These are phyloP conservation scores for Lagocephalus sceleratus DNA, from an alignment of 2,797 vertebrate species.

Conservation along the genomic window DNA sequence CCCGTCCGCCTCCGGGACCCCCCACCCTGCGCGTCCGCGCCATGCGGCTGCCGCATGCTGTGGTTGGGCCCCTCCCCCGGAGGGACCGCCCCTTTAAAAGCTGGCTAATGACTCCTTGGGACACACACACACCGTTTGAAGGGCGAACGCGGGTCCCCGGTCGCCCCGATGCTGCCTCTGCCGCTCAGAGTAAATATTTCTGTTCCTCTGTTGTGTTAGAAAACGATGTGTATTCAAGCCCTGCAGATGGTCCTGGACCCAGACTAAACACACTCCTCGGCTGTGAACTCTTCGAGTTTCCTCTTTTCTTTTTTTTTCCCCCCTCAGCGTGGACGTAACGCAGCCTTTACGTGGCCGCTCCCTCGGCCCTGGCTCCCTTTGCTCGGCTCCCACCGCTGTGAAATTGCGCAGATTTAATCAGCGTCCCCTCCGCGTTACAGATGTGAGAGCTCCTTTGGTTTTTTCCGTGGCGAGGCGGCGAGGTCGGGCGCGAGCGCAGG, in stretches of 20 bases:
- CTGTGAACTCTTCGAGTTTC: slow-evolving; percentile 9
- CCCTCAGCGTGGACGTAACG: slow-evolving; percentile 33
- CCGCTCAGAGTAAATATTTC: slow-evolving; percentile 55
- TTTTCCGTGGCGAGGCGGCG: neutral
- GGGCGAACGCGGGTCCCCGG: slow-evolving; percentile 6
- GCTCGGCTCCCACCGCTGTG: slow-evolving; percentile 44
- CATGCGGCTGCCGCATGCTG: too few relatives aligned
- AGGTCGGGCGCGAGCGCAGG: slow-evolving; percentile 9
- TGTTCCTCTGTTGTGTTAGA: slow-evolving; percentile 56
- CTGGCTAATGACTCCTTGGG: too few relatives aligned
- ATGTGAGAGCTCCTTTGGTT: slow-evolving; percentile 11
- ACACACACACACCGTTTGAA: slow-evolving; percentile 25
- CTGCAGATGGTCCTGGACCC: slow-evolving; percentile 30
- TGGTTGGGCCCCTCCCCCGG: too few relatives aligned
- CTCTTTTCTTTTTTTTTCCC: too few relatives aligned
- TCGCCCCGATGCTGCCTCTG: slow-evolving; percentile 50
- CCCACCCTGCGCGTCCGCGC: too few relatives aligned
- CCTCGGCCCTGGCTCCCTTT: slow-evolving; percentile 17
- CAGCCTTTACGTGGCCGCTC: slow-evolving; percentile 20
- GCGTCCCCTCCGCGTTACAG: slow-evolving; percentile 15
- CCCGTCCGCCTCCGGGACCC: too few relatives aligned
- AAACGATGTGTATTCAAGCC: slow-evolving; percentile 49
- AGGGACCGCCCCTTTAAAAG: too few relatives aligned
- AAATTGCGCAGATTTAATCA: slow-evolving; percentile 46
- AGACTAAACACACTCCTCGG: slow-evolving; percentile 57